Conservation (phyloP, 2,888 invertebrate species). For the Epinotia bilunana region DNA sequence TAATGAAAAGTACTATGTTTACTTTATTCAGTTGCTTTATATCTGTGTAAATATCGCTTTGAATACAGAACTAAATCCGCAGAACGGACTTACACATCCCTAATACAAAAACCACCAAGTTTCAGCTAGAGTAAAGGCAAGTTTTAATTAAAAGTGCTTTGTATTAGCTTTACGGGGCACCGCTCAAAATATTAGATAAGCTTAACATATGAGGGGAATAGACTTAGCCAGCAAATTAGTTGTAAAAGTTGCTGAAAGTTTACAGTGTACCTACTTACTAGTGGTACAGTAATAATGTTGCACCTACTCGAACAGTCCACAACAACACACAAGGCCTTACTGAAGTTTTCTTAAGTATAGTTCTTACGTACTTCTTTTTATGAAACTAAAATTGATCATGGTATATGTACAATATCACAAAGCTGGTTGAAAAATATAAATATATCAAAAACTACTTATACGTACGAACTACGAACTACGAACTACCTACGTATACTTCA, state of each 20-base stretch:
- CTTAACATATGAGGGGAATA: slow-evolving; percentile 37
- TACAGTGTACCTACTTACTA: neutral
- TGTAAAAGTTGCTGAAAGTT: slow-evolving; percentile 17
- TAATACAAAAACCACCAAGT: slow-evolving; percentile 30
- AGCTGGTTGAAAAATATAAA: too few species aligned
- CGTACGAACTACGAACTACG: too few species aligned
- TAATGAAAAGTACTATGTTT: neutral
- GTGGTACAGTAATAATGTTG: neutral
- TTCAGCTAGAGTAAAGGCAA: slow-evolving; percentile 62
- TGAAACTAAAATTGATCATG: too few species aligned
- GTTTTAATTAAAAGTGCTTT: slow-evolving; percentile 73
- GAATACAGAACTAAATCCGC: slow-evolving; percentile 1
- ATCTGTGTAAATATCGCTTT: neutral
- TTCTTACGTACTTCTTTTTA: too few species aligned
- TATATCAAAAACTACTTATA: too few species aligned
- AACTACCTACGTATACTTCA: too few species aligned
- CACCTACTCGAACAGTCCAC: too few species aligned
- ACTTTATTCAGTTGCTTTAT: neutral
- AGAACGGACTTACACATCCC: slow-evolving; percentile 31
- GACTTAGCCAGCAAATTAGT: slow-evolving; percentile 22
- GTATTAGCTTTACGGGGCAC: slow-evolving; percentile 47
- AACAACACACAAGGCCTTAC: too few species aligned
- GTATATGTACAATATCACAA: too few species aligned
- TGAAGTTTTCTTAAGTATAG: too few species aligned
- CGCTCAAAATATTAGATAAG: slow-evolving; percentile 43